phyloP scores from a whole-genome alignment of 2,888 invertebrate genomes.

The Agapostemon virescens region DNA sequence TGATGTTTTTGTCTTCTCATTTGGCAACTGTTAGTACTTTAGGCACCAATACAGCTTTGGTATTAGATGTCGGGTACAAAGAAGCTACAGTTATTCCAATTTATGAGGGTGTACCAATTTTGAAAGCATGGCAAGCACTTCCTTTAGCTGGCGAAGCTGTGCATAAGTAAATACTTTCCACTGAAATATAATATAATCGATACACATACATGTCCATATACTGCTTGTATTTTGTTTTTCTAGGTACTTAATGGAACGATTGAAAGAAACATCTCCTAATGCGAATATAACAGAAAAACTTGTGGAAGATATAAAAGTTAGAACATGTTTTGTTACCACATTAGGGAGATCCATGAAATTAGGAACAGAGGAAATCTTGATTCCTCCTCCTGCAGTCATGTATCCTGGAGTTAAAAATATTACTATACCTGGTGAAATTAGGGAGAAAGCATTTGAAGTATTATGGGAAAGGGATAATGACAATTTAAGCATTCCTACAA shows the following conservation, averaged over 20 bases:
- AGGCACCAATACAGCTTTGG: conserved; percentile 90
- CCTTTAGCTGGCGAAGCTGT: conserved; percentile 89
- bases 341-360: conserved; percentile 85
- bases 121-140: conserved; percentile 91
- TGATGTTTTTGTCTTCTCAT: conserved; percentile 92
- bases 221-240: not conserved
- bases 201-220: not conserved
- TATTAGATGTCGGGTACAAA: conserved; percentile 92
- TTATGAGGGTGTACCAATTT: conserved; percentile 92
- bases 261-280: conserved; percentile 65
- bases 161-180: conserved; percentile 82
- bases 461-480: conserved; percentile 93
- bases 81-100: conserved; percentile 92
- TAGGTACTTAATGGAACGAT: conserved; percentile 64
- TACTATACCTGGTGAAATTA: conserved; percentile 85
- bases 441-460: conserved; percentile 92
- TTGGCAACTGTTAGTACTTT: conserved; percentile 91
- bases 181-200: conserved; percentile 55
- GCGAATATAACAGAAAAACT: conserved; percentile 76
- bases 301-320: conserved; percentile 85
- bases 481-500: conserved; percentile 89
- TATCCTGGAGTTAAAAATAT: conserved; percentile 86
- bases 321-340: conserved; percentile 93
- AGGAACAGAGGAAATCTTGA: conserved; percentile 80
- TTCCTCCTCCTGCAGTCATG: conserved; percentile 84